Percentiles rank a stretch among this genome's conserved stretches.
Evolutionary conservation across 2,113 vertebrate species (phyloP).

Genomic region (Spermophilus dauricus): DNA sequence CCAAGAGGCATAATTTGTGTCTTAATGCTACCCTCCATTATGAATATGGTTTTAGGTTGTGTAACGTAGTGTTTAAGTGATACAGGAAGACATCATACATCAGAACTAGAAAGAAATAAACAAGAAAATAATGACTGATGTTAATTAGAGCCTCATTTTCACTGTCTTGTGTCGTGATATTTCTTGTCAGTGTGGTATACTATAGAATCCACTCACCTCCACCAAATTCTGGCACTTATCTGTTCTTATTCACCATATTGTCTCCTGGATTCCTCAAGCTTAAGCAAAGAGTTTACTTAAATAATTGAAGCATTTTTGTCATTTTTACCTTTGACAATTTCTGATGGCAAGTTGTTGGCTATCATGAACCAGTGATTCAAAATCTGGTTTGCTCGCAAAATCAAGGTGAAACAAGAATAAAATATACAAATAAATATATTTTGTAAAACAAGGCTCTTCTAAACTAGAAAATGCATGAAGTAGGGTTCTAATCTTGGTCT

Average conservation of each 20-base stretch:
- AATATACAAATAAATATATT: not conserved
- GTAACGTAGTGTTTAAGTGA: not conserved
- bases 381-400: not conserved
- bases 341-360: not conserved
- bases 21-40: not conserved
- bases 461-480: not conserved
- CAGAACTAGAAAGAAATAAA: not conserved
- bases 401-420: not conserved
- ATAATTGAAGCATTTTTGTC: not conserved
- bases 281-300: not conserved
- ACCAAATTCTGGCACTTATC: not conserved
- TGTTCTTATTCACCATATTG: not conserved
- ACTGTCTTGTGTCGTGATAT: not conserved
- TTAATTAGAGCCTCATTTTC: not conserved
- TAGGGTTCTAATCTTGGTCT: not conserved
- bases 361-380: not conserved
- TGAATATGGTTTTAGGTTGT: not conserved
- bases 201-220: not conserved
- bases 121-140: not conserved
- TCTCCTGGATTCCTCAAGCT: not conserved
- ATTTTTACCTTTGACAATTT: not conserved
- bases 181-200: not conserved
- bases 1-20: not conserved
- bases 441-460: not conserved
- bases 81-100: not conserved